These are phyloP conservation scores for Sebastes nivosus DNA, from an alignment of 2,797 vertebrate genomes.

Conservation along the genomic window DNA sequence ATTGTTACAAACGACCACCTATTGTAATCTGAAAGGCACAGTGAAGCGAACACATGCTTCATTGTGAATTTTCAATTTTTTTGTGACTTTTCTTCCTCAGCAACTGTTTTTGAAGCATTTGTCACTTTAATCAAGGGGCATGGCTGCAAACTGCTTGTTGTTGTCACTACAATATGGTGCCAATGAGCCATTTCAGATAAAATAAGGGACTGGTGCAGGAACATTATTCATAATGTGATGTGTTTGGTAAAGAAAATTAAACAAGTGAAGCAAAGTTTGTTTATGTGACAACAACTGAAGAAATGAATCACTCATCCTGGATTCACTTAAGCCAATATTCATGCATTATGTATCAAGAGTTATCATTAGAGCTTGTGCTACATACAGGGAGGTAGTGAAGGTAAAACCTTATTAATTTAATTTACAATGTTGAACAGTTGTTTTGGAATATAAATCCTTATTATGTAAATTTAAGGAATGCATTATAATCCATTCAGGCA, in stretches of 20 bases:
- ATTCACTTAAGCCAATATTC: neutral
- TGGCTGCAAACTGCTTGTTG: slow-evolving; percentile 15
- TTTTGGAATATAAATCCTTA: neutral
- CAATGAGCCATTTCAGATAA: slow-evolving; percentile 42
- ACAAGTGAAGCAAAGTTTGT: slow-evolving; percentile 5
- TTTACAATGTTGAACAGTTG: neutral
- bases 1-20: slow-evolving; percentile 36
- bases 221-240: slow-evolving; percentile 9
- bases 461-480: neutral
- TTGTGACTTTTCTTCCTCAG: neutral
- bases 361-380: neutral
- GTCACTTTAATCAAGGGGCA: slow-evolving; percentile 23
- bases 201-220: neutral
- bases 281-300: slow-evolving; percentile 1
- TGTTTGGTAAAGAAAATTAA: neutral
- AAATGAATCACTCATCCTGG: neutral
- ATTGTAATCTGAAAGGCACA: slow-evolving; percentile 25
- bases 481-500: neutral
- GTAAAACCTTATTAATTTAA: neutral
- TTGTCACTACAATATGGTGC: neutral
- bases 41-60: neutral
- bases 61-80: neutral
- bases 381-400: neutral
- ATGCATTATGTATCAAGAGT: neutral
- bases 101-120: neutral